phyloP scores from a whole-genome alignment of 2,797 vertebrate species.

The Choloepus didactylus region DNA sequence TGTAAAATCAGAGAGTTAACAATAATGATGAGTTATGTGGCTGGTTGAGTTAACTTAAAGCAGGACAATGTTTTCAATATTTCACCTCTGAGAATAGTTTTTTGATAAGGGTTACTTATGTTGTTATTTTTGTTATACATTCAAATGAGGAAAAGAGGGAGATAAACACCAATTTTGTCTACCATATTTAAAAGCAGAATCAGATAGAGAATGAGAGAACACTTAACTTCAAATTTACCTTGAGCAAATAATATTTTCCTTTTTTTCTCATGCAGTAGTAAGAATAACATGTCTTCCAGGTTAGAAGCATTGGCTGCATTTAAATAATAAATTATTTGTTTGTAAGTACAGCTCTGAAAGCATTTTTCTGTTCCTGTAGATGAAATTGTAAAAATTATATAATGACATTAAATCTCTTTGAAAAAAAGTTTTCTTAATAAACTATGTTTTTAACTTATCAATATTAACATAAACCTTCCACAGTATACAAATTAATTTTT shows the following conservation, averaged over 20 bases:
- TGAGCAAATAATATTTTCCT: background rate
- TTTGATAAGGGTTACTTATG: background rate
- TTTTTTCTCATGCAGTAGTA: background rate
- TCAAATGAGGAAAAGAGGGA: background rate
- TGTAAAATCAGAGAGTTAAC: background rate
- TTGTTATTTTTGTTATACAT: background rate
- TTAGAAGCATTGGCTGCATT: background rate
- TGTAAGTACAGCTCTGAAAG: background rate
- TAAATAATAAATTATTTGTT: constrained; percentile 16
- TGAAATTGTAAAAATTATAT: constrained; percentile 66
- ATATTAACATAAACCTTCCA: constrained; percentile 69
- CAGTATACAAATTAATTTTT: constrained; percentile 19
- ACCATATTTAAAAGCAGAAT: background rate
- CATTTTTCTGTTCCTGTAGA: constrained; percentile 48
- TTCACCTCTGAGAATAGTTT: constrained; percentile 16
- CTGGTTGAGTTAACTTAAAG: constrained; percentile 20
- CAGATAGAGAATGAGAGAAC: constrained; percentile 76
- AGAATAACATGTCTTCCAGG: background rate
- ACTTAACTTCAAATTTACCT: constrained; percentile 74
- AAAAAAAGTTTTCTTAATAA: constrained; percentile 73
- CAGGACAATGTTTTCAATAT: background rate
- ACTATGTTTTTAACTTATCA: constrained; percentile 76
- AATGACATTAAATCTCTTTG: background rate
- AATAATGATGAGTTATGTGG: background rate
- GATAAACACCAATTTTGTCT: background rate